A percentile compares a stretch with the other conserved stretches of the same genome.
phyloP scores from a whole-genome alignment of 2,888 invertebrate species.

The Diarsia dahlii region DNA sequence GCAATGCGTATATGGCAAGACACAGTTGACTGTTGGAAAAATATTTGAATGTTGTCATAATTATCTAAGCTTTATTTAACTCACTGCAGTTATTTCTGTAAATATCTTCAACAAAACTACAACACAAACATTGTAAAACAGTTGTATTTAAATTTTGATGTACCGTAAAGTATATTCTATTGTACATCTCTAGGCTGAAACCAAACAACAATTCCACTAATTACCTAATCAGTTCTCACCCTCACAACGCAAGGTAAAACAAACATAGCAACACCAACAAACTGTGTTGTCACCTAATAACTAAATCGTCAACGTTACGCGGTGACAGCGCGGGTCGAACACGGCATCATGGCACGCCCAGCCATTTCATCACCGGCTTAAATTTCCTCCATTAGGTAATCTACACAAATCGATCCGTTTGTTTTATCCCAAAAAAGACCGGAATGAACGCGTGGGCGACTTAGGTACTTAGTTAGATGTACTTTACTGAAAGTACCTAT shows the following conservation, averaged over 20 bases:
- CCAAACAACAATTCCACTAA: neutral
- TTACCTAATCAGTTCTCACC: constrained; percentile 11
- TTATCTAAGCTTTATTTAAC: neutral
- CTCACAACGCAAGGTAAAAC: constrained; percentile 1
- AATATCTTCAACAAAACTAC: neutral
- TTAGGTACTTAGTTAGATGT: constrained; percentile 16
- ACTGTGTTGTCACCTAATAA: constrained; percentile 10
- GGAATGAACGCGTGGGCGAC: constrained; percentile 8
- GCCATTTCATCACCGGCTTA: constrained; percentile 72
- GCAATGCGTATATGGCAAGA: too few relatives aligned
- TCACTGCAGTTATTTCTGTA: neutral
- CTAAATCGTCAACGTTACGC: constrained; percentile 22
- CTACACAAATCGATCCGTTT: constrained; percentile 45
- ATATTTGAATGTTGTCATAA: too few relatives aligned
- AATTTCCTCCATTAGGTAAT: constrained; percentile 69
- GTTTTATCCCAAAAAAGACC: constrained; percentile 29
- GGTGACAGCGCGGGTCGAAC: constrained; percentile 19
- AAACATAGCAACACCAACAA: constrained; percentile 11
- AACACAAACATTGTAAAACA: too few relatives aligned
- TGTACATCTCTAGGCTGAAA: neutral
- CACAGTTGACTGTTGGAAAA: too few relatives aligned
- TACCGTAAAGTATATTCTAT: too few relatives aligned
- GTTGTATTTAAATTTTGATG: too few relatives aligned
- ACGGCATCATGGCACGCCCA: constrained; percentile 59
- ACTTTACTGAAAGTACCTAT: neutral